Evolutionary conservation across 2,797 vertebrate genomes (phyloP), one percentile per base, ranked within the genome.

Genomic region (Acanthopagrus latus): DNA sequence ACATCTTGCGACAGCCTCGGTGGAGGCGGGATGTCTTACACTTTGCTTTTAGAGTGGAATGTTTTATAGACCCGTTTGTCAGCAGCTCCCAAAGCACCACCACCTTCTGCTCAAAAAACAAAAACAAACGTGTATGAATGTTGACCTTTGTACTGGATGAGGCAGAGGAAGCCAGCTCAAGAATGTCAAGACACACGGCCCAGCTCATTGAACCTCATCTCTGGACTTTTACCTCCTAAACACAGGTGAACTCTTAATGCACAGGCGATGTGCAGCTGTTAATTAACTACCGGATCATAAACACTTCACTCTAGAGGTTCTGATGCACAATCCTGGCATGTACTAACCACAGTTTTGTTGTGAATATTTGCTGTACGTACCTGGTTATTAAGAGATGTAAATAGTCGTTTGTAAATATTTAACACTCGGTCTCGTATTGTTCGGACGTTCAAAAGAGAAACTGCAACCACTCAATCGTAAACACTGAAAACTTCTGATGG

Each of bases 351-450:
- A 17, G 29, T 80, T 70, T 58, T 65, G 59, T 65, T 81, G 82
- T 84, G 57, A 85, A 72, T 74, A 84, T 75, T 47, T 48, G 52
- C 76, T 79, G 50, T 82, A 56, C 70, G 50, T 67, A 64, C 78
- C 56, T 68, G 74, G 51, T 68, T 71, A 47, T 68, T 68, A 47
- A 29, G 48, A 56, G 41, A 44, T 91, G 86, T 89, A 87, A 80
- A 92, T 90, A 91, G 47, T 17, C 2, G 4, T 86, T 82, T 93
- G 91, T 92, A 92, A 71, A 94, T 88, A 91, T 82, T 76, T 58
- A 81, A 67, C 80, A 56, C 47, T 44, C 74, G 62, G 59, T 81
- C 60, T 60, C 41, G 17, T 59, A 83, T 76, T 86, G 69, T 86
- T 80, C 77, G 71, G 66, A 81, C 63, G 23, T 65, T 78, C 16